Conservation (phyloP, 2,797 vertebrate species). For the Ceyx erithaca region DNA sequence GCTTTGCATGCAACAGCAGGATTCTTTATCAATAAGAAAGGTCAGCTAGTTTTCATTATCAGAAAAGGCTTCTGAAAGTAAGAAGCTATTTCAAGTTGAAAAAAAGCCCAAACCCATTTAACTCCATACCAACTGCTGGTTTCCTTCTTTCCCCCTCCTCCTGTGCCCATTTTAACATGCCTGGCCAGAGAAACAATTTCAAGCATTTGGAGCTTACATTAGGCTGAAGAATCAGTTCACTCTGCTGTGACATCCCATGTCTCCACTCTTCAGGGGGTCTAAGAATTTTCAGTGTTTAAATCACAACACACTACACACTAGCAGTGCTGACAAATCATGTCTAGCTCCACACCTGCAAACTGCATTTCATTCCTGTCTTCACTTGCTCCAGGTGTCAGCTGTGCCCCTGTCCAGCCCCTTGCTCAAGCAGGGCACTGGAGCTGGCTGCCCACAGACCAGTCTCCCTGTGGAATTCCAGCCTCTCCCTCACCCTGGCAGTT, state of each 20-base stretch:
- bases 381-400: rapidly evolving
- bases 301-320: background rate
- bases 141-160: background rate
- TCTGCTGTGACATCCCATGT: background rate
- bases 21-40: background rate
- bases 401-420: background rate
- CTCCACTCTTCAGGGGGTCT: background rate
- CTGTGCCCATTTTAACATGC: background rate
- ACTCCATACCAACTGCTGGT: background rate
- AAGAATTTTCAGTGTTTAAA: background rate
- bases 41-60: background rate
- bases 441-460: background rate
- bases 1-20: background rate
- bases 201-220: background rate
- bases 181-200: background rate
- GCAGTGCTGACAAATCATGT: rapidly evolving
- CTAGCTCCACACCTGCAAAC: background rate
- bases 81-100: background rate
- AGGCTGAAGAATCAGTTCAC: background rate
- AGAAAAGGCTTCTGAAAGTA: background rate
- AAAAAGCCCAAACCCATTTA: background rate
- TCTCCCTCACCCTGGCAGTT: background rate
- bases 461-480: background rate
- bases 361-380: background rate
- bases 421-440: background rate